Percentiles rank a stretch among this genome's conserved stretches.
Evolutionary conservation across 1,140 invertebrate species (phyloP).

Genomic region (Pseudomyrmex flavicornis): DNA sequence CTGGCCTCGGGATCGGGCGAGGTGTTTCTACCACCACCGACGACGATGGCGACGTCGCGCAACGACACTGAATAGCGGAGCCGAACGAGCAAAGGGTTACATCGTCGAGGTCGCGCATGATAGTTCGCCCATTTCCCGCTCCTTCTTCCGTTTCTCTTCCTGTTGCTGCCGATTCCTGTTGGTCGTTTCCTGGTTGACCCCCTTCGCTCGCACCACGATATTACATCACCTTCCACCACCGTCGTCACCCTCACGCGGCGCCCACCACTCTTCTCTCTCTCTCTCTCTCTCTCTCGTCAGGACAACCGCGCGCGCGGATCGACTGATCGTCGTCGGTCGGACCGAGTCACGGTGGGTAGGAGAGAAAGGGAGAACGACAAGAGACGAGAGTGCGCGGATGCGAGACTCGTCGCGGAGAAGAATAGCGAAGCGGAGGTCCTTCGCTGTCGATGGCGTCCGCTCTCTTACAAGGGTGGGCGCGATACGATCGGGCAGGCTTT

Average conservation of each 20-base stretch:
- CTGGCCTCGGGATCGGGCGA: slow-evolving; percentile 46
- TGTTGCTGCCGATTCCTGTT: slow-evolving; percentile 21
- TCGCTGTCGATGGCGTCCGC: slow-evolving; percentile 21
- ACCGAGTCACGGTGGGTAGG: slow-evolving; percentile 27
- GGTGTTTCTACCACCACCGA: slow-evolving; percentile 36
- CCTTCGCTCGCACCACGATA: slow-evolving; percentile 36
- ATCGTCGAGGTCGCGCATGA: slow-evolving; percentile 60
- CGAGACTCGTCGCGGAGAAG: slow-evolving; percentile 18
- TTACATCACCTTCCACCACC: slow-evolving; percentile 34
- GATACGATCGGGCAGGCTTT: slow-evolving; percentile 12
- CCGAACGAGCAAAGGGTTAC: slow-evolving; percentile 42
- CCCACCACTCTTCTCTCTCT: slow-evolving; percentile 43
- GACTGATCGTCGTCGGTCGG: slow-evolving; percentile 43
- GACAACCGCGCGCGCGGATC: slow-evolving; percentile 64
- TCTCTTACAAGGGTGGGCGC: slow-evolving; percentile 19
- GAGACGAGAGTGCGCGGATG: slow-evolving; percentile 47
- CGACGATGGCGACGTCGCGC: slow-evolving; percentile 28
- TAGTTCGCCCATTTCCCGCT: slow-evolving; percentile 64
- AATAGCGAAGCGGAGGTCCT: slow-evolving; percentile 54
- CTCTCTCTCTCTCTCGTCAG: slow-evolving; percentile 19
- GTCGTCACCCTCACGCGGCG: slow-evolving; percentile 51
- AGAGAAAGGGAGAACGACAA: slow-evolving; percentile 32
- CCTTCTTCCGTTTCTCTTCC: slow-evolving; percentile 35
- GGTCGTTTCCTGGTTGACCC: slow-evolving; percentile 28
- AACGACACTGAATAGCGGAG: slow-evolving; percentile 42